Evolutionary conservation across 2,113 vertebrate species (phyloP), one percentile per base, ranked within the genome.

Genomic region (Neoarius graeffei): DNA sequence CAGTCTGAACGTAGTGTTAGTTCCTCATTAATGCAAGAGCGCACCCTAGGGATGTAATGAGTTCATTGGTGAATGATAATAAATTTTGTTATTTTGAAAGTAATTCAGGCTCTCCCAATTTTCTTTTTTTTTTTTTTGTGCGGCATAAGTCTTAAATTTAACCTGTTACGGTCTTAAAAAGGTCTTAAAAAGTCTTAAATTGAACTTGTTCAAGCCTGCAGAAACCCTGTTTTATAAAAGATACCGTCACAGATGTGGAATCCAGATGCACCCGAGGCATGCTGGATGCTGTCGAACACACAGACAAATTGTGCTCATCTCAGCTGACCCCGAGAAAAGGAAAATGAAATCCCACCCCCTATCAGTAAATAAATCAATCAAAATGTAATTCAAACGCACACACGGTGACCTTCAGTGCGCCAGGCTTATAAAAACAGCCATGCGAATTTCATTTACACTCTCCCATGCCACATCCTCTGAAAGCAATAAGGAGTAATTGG

Each of bases 301-400:
- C 62, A 79, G 82, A 90, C 85, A 85, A 85, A 88, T 85, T 2
- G 73, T 23, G 64, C 87, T 87, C 87, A 84, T 91, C 88, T 90
- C 62, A 66, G n/a, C 77, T 80, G 79, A 90, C 83, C 85, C 87
- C 79, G 5, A n/a, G 69, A 62, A 67, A 42, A 85, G 67, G 76
- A 85, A 91, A 89, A 90, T 87, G 85, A 91, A 90, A 91, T 85
- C 77, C 83, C 69, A 82, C 83, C 83, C 71, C 50, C 85, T 85
- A 91, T 91, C 90, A 89, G 87, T 90, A 91, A 89, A 90, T 90
- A 87, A 91, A 91, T 91, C 90, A 87, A 91, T 91, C 90, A 91
- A 89, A 91, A 91, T 89, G 86, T 89, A 90, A 90, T 90, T 90
- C 83, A 30, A 66, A 87, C 83, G 57, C 60, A 71, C 57, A 89